These are phyloP conservation scores for Sylvia borin DNA, from an alignment of 2,797 vertebrate species.

Conservation along the genomic window DNA sequence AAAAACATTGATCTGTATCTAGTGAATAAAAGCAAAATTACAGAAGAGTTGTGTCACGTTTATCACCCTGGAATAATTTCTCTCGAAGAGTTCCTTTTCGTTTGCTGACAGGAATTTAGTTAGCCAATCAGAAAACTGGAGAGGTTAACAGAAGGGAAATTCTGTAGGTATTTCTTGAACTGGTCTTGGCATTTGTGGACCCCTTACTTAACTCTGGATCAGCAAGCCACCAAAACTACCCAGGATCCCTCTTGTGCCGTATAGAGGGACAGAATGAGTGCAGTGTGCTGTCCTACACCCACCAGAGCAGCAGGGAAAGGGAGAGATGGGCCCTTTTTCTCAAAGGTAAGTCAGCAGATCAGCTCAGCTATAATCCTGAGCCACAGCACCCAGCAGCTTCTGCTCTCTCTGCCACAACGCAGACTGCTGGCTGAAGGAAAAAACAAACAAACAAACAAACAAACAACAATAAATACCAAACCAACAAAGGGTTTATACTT, in stretches of 20 bases:
- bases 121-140: background rate
- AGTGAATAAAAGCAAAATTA: constrained; percentile 18
- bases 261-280: accelerated
- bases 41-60: background rate
- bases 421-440: background rate
- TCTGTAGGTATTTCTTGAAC: background rate
- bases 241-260: background rate
- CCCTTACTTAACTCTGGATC: background rate
- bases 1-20: constrained; percentile 32
- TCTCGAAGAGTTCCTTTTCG: background rate
- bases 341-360: background rate
- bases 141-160: background rate
- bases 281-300: accelerated
- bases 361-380: background rate
- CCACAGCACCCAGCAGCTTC: background rate
- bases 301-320: background rate
- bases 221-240: background rate
- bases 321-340: background rate
- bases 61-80: background rate
- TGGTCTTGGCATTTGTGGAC: background rate
- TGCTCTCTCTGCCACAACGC: background rate
- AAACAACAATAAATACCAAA: too few species aligned
- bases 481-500: background rate
- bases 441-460: background rate
- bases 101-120: background rate